Conservation (phyloP, 1,140 invertebrate species). For the Drosophila grimshawi region DNA sequence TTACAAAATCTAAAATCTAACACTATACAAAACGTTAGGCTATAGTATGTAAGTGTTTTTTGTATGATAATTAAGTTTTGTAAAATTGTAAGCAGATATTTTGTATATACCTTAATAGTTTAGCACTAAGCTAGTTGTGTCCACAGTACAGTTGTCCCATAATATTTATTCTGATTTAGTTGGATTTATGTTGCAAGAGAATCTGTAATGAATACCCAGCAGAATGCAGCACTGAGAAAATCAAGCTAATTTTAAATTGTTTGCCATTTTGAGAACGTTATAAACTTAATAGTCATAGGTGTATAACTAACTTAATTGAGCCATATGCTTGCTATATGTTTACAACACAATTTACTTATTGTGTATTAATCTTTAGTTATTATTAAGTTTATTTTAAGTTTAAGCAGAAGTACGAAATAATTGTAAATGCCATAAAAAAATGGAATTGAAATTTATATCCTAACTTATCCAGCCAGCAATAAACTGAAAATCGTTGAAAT, state of each 20-base stretch:
- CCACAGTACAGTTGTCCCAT: conserved; percentile 33
- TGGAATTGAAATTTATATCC: conserved; percentile 24
- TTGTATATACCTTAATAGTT: conserved; percentile 51
- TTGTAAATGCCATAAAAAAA: conserved; percentile 35
- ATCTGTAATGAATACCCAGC: not conserved
- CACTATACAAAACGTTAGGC: conserved; percentile 52
- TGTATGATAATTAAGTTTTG: conserved; percentile 54
- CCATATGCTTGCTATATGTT: conserved; percentile 60
- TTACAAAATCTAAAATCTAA: conserved; percentile 18
- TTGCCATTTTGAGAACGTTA: conserved; percentile 69
- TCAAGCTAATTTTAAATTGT: conserved; percentile 45
- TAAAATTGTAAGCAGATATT: conserved; percentile 21
- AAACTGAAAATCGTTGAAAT: conserved; percentile 31
- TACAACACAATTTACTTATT: not conserved
- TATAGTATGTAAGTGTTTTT: conserved; percentile 58
- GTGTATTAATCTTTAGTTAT: conserved; percentile 29
- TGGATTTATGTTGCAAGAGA: not conserved
- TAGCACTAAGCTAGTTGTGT: conserved; percentile 19
- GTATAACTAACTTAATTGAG: conserved; percentile 35
- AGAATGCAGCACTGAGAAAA: not conserved
- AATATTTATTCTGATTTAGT: conserved; percentile 59
- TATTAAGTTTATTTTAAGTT: conserved; percentile 20
- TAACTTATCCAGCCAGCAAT: conserved; percentile 10
- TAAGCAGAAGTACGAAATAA: conserved; percentile 22
- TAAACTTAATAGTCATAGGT: conserved; percentile 70